phyloP scores from a whole-genome alignment of 2,113 vertebrate species.

The Stigmatopora argus region DNA sequence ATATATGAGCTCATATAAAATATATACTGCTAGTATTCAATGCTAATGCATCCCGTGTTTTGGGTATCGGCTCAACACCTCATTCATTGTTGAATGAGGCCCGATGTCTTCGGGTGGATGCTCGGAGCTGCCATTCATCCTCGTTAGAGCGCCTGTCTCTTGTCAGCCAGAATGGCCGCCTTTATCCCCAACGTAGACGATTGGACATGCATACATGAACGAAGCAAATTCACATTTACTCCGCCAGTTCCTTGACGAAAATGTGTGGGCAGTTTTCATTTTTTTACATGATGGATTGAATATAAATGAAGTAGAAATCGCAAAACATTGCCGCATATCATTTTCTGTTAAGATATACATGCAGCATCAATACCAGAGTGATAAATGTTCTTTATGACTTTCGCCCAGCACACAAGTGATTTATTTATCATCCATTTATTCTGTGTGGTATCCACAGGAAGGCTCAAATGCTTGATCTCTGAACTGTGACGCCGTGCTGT shows the following conservation, averaged over 20 bases:
- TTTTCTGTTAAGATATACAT: neutral
- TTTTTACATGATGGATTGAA: neutral
- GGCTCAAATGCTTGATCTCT: too few species aligned
- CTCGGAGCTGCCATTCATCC: constrained; percentile 69
- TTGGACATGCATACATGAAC: constrained; percentile 2
- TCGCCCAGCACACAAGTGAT: neutral
- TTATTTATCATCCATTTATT: neutral
- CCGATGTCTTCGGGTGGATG: constrained; percentile 56
- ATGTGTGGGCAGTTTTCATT: constrained; percentile 11
- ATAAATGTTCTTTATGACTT: neutral
- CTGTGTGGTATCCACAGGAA: too few species aligned
- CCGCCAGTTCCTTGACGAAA: constrained; percentile 5
- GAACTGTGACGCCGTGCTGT: too few species aligned
- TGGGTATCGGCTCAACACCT: too few species aligned
- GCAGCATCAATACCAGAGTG: neutral
- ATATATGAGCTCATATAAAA: too few species aligned
- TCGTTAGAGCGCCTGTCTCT: constrained; percentile 64
- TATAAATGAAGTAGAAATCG: neutral
- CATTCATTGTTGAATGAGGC: too few species aligned
- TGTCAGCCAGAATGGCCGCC: constrained; percentile 27
- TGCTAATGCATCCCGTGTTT: too few species aligned
- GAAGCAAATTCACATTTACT: neutral
- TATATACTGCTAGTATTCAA: too few species aligned
- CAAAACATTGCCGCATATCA: neutral
- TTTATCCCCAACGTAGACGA: constrained; percentile 20